Evolutionary conservation across 1,140 invertebrate species (phyloP), one percentile per base, ranked within the genome.

Genomic region (Phymorhynchus buccinoides): DNA sequence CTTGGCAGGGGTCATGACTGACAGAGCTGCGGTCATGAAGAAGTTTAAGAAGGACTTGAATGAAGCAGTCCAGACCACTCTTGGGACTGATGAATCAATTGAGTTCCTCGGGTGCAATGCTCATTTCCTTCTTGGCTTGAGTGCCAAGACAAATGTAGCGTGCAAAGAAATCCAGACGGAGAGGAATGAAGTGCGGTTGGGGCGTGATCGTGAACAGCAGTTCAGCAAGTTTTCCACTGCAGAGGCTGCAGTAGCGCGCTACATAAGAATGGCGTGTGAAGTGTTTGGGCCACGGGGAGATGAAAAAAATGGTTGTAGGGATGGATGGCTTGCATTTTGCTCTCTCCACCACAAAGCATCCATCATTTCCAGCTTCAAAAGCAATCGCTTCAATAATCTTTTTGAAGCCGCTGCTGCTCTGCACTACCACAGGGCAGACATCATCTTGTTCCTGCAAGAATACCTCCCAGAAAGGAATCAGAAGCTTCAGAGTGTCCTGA

Each of bases 261-360:
- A 48, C 22, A 68, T 84, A 3, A 9, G 83, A n/a, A 84, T 73
- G 39, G 83, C 68, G 3, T 84, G 83, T 84, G 71, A 84, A 30
- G 37, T 75, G 30, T 71, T 84, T 3, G 83, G 66, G 30, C 81
- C 81, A 35, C 22, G 52, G 22, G 81, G 81, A 12, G 81, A 83
- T 83, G 81, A 62, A 22, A 83, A 83, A 39, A 37, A 3, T 14
- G 81, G 62, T 37, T 75, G 68, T 35, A n/a, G 71, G 22, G 81
- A 83, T 42, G 30, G 18, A 18, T 83, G 81, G 81, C 1, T 37
- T 35, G 81, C 62, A 30, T 83, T 37, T n/a, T n/a, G n/a, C n/a
- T n/a, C n/a, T n/a, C n/a, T n/a, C n/a, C n/a, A n/a, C n/a, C n/a
- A n/a, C n/a, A n/a, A n/a, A n/a, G n/a, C n/a, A n/a, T n/a, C n/a